These are phyloP conservation scores for Pseudomyrmex dendroicus DNA, from an alignment of 1,140 invertebrate species.

Conservation along the genomic window DNA sequence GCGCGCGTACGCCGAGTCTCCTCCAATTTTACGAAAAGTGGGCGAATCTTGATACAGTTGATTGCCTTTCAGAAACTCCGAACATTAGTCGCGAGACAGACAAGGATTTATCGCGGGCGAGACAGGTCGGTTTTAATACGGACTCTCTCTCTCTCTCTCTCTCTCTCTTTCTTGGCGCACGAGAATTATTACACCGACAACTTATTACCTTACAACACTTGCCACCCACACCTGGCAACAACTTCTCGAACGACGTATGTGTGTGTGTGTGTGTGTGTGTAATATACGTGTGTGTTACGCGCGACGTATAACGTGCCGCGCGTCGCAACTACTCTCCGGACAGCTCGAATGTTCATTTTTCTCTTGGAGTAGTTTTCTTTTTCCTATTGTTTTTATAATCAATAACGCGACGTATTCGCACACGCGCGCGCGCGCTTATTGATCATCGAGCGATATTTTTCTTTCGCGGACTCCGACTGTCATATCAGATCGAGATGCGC, in stretches of 20 bases:
- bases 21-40: slow-evolving; percentile 39
- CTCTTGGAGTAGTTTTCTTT: background rate
- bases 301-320: background rate
- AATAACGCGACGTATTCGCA: background rate
- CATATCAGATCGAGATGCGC: slow-evolving; percentile 19
- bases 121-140: slow-evolving; percentile 50
- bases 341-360: background rate
- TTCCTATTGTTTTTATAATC: background rate
- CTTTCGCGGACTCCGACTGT: background rate
- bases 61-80: slow-evolving; percentile 52
- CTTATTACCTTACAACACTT: slow-evolving; percentile 45
- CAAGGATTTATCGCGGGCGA: slow-evolving; percentile 36
- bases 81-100: slow-evolving; percentile 40
- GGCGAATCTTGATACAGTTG: slow-evolving; percentile 48
- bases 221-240: slow-evolving; percentile 34
- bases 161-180: background rate
- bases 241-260: slow-evolving; percentile 16
- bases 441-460: background rate
- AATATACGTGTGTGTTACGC: slow-evolving; percentile 9
- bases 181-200: slow-evolving; percentile 49
- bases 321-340: background rate
- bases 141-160: background rate
- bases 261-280: too few species aligned
- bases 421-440: background rate
- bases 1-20: background rate